Evolutionary conservation across 2,113 vertebrate genomes (phyloP).

Genomic region (Ondatra zibethicus): DNA sequence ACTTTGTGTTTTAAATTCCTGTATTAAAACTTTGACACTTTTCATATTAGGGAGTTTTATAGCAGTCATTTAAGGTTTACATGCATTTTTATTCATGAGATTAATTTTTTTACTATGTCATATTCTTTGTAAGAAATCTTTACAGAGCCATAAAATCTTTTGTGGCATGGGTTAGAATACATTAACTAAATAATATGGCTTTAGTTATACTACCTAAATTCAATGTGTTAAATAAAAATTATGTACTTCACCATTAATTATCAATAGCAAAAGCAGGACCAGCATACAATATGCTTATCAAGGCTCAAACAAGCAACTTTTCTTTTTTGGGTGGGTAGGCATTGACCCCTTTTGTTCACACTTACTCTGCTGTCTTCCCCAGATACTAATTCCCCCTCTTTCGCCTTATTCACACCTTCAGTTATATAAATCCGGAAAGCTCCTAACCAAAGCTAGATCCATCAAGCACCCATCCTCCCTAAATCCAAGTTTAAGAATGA

Average conservation of each 20-base stretch:
- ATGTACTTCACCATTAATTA: constrained; percentile 42
- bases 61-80: constrained; percentile 54
- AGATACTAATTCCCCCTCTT: too few relatives aligned
- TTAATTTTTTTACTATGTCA: constrained; percentile 61
- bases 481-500: background rate
- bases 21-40: constrained; percentile 41
- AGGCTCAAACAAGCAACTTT: background rate
- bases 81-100: constrained; percentile 66
- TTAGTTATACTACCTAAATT: constrained; percentile 51
- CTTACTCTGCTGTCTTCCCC: background rate
- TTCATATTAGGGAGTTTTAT: constrained; percentile 57
- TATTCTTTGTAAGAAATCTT: constrained; percentile 63
- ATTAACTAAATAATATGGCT: constrained; percentile 43
- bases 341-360: background rate
- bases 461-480: background rate
- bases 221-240: constrained; percentile 37
- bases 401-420: background rate
- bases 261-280: background rate
- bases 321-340: background rate
- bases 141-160: constrained; percentile 55
- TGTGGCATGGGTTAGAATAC: constrained; percentile 48
- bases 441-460: background rate
- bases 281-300: background rate
- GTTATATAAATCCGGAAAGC: background rate
- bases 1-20: constrained; percentile 33